phyloP scores from a whole-genome alignment of 1,140 invertebrate species.

The Drepana arcuata region DNA sequence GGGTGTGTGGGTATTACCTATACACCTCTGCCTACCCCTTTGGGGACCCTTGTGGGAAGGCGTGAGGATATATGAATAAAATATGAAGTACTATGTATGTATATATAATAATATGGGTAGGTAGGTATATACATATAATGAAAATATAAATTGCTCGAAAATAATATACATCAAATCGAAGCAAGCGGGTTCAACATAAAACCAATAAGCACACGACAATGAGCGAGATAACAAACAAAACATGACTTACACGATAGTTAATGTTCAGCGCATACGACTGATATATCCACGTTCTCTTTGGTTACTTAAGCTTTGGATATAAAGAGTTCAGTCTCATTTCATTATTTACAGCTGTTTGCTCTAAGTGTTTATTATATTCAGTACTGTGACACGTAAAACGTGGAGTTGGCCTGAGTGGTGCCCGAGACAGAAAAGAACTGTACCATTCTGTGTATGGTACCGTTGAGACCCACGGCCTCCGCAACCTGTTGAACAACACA shows the following conservation, averaged over 20 bases:
- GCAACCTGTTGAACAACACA: constrained; percentile 73
- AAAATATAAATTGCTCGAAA: too few relatives aligned
- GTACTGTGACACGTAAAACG: constrained; percentile 75
- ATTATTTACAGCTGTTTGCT: constrained; percentile 59
- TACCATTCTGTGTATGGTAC: constrained; percentile 73
- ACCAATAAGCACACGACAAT: constrained; percentile 67
- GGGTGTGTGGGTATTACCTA: too few relatives aligned
- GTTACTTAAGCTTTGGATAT: constrained; percentile 59
- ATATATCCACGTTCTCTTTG: constrained; percentile 62
- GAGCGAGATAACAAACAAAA: constrained; percentile 68
- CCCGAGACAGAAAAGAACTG: constrained; percentile 74
- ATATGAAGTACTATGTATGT: too few relatives aligned
- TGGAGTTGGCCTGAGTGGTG: constrained; percentile 73
- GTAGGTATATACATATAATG: too few relatives aligned
- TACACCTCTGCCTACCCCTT: too few relatives aligned
- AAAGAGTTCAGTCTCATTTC: constrained; percentile 61
- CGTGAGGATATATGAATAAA: too few relatives aligned
- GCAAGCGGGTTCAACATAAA: constrained; percentile 56
- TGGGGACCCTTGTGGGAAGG: too few relatives aligned
- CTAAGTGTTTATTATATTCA: constrained; percentile 48
- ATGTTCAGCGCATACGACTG: constrained; percentile 56
- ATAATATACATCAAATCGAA: constrained; percentile 36
- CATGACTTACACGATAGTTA: constrained; percentile 66
- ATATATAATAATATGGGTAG: too few relatives aligned
- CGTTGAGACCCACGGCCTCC: constrained; percentile 73